Evolutionary conservation across 2,113 vertebrate genomes (phyloP).

Genomic region (Himantopus leucocephalus): DNA sequence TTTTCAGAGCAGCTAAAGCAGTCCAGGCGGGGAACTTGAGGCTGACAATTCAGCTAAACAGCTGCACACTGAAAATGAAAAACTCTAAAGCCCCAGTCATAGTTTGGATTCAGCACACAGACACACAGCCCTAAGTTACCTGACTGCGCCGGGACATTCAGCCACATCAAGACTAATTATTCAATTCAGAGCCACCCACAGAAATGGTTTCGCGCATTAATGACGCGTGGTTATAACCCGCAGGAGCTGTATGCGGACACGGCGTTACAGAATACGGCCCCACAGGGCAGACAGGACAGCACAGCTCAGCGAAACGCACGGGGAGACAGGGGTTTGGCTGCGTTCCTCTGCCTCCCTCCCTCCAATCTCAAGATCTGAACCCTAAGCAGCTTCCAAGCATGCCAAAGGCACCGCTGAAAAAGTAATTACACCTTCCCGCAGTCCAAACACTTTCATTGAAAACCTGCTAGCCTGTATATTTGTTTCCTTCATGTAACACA

Average conservation of each 20-base stretch:
- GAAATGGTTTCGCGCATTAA: rapidly evolving
- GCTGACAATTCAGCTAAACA: background rate
- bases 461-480: background rate
- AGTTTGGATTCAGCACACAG: background rate
- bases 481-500: background rate
- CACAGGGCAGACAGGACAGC: background rate
- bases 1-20: background rate
- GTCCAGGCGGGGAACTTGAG: background rate
- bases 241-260: background rate
- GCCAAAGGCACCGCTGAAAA: background rate
- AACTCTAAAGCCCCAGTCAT: background rate
- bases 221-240: background rate
- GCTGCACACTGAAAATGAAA: background rate
- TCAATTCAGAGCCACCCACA: background rate
- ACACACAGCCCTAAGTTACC: background rate
- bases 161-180: background rate
- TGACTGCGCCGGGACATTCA: background rate
- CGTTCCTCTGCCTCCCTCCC: background rate
- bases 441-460: background rate
- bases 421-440: background rate
- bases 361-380: background rate
- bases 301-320: background rate
- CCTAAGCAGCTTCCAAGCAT: background rate
- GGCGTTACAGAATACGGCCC: background rate
- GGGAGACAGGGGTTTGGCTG: background rate